These are phyloP conservation scores for Onychomys arenicola DNA, from an alignment of 2,797 vertebrate genomes.

Conservation along the genomic window DNA sequence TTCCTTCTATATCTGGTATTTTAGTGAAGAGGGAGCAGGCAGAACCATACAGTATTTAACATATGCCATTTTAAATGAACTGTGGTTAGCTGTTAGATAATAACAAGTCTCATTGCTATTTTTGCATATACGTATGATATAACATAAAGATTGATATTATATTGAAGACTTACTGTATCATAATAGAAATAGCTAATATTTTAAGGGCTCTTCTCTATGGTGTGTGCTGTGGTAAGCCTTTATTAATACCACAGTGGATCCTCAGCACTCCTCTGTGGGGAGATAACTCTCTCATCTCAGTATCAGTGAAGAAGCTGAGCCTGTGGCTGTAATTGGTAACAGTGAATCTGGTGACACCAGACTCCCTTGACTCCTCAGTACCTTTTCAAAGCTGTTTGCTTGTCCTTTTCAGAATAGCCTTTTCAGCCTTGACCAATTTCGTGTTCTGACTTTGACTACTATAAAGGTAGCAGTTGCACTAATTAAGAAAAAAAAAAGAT, in stretches of 20 bases:
- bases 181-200: not conserved
- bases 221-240: not conserved
- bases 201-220: not conserved
- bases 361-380: not conserved
- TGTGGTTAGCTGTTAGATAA: not conserved
- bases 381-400: not conserved
- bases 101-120: not conserved
- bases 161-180: not conserved
- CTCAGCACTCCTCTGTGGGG: not conserved
- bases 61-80: not conserved
- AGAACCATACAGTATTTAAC: not conserved
- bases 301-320: not conserved
- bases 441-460: not conserved
- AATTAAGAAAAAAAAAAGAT: not conserved
- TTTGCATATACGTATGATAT: not conserved
- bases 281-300: not conserved
- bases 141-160: not conserved
- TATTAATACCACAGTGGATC: not conserved
- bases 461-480: not conserved
- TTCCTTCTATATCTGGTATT: constrained; percentile 6
- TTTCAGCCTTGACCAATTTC: not conserved
- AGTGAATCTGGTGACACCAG: not conserved
- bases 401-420: not conserved
- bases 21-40: not conserved
- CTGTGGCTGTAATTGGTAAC: not conserved